Base-by-base conservation (phyloP, 2,113 vertebrate genomes). In the Ovibos moschatus region DNA sequence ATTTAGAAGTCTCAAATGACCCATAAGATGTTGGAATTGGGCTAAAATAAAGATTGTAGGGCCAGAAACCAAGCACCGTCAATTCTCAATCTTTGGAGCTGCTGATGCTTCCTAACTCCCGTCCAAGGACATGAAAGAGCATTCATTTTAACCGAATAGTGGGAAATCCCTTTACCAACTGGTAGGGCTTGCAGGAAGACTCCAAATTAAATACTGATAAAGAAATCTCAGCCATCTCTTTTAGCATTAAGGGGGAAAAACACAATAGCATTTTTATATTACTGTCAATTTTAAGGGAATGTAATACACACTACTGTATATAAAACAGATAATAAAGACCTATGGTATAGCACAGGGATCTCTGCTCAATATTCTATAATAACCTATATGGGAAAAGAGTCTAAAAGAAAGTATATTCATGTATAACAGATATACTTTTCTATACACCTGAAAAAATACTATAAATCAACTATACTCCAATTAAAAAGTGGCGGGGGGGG, bases 211-310 rank as follows among this genome's bases (percentile, higher is more conserved):
- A 86, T 30, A 43, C 8, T 58, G 58, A 25, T 62, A 51, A 89
- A n/a, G 67, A 85, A 84, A 84, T 81, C 36, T 84, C 43, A 55
- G 85, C 2, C 21, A 58, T 62, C 57, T 74, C 86, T 95, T 87
- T 90, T 12, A 78, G 92, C 67, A 92, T 55, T 53, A 19, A 83
- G 7, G 53, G 50, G 62, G 53, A 1, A 36, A 94, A 60, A 74
- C 76, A n/a, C 60, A 94, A 97, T 7, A 79, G 7, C 23, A 84
- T 45, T 94, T 95, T 87, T 87, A 23, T 47, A 90, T 79, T 92
- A 92, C 43, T 74, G 30, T n/a, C 87, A n/a, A 87, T 55, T 87
- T 98, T 55, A 83, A 64, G 25, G 23, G 78, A 81, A 51, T 81
- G 47, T 81, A 81, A 51, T 51, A 51, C 28, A 81, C 28, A 81